These are phyloP conservation scores for Troides helena DNA, from an alignment of 2,888 invertebrate species.

Conservation along the genomic window DNA sequence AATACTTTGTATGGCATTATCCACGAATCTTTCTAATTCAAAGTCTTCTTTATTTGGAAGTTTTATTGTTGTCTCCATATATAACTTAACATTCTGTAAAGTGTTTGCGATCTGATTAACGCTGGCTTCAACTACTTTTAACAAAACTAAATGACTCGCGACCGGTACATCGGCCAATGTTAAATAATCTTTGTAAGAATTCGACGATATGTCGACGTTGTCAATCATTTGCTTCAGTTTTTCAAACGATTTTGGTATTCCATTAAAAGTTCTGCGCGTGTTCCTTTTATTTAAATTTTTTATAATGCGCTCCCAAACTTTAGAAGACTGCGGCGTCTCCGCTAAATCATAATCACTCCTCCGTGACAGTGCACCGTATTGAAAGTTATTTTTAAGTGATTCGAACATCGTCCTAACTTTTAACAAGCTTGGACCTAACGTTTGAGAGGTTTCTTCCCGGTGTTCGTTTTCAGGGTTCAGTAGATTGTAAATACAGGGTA, in stretches of 20 bases:
- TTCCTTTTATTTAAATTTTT: slow-evolving; percentile 48
- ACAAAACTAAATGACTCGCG: slow-evolving; percentile 48
- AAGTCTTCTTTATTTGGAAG: slow-evolving; percentile 40
- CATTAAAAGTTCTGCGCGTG: slow-evolving; percentile 44
- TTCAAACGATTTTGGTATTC: slow-evolving; percentile 44
- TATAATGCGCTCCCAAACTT: slow-evolving; percentile 62
- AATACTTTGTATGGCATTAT: slow-evolving; percentile 46
- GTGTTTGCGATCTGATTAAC: slow-evolving; percentile 43
- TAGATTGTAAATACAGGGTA: slow-evolving; percentile 66
- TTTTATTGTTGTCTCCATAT: slow-evolving; percentile 36
- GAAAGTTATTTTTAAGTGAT: slow-evolving; percentile 50
- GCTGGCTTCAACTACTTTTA: slow-evolving; percentile 56
- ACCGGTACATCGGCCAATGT: slow-evolving; percentile 45
- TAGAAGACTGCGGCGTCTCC: slow-evolving; percentile 54
- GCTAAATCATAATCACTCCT: slow-evolving; percentile 39
- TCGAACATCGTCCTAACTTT: slow-evolving; percentile 53
- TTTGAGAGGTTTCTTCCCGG: slow-evolving; percentile 31
- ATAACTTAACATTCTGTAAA: slow-evolving; percentile 46
- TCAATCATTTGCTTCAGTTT: slow-evolving; percentile 51
- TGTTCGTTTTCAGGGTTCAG: slow-evolving; percentile 42
- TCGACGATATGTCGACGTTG: slow-evolving; percentile 43
- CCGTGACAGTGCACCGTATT: slow-evolving; percentile 39
- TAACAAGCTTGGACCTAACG: slow-evolving; percentile 31
- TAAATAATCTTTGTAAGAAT: slow-evolving; percentile 53
- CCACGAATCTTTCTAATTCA: slow-evolving; percentile 51